Conservation (phyloP, 2,888 invertebrate genomes). For the Eristalis intricaria region DNA sequence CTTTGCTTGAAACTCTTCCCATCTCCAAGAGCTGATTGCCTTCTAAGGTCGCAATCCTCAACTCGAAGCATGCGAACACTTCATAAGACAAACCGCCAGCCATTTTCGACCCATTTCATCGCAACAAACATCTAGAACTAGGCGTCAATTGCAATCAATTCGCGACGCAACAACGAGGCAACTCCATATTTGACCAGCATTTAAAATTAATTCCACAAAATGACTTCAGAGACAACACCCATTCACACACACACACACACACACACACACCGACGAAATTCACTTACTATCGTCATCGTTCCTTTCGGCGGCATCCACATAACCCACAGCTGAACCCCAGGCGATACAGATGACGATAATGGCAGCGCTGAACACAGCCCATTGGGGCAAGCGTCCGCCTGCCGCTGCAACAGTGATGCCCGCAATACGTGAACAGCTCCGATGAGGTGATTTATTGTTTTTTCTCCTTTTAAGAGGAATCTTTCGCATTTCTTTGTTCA, state of each 20-base stretch:
- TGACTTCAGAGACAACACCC: conserved; percentile 34
- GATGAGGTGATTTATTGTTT: conserved; percentile 44
- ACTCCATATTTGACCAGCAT: not conserved
- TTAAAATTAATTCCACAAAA: conserved; percentile 29
- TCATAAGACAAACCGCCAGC: not conserved
- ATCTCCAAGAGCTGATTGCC: not conserved
- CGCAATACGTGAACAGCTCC: conserved; percentile 46
- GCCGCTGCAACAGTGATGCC: conserved; percentile 34
- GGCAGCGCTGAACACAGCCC: conserved; percentile 44
- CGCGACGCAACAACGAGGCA: not conserved
- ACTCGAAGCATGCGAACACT: not conserved
- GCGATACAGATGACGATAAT: conserved; percentile 56
- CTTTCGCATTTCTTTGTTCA: conserved; percentile 66
- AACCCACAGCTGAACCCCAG: conserved; percentile 61
- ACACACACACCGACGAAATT: not conserved
- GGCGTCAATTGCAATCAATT: conserved; percentile 49
- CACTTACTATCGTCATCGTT: conserved; percentile 62
- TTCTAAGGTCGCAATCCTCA: not conserved
- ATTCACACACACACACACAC: not conserved
- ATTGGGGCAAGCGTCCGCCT: conserved; percentile 37
- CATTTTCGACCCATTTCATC: conserved; percentile 20
- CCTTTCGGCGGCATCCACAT: conserved; percentile 37
- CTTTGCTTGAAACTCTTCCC: no score
- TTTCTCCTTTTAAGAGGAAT: conserved; percentile 66
- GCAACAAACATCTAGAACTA: not conserved